Percentiles rank a stretch among this genome's conserved stretches.
Evolutionary conservation across 2,888 invertebrate species (phyloP).

Genomic region (Aradus depressus): DNA sequence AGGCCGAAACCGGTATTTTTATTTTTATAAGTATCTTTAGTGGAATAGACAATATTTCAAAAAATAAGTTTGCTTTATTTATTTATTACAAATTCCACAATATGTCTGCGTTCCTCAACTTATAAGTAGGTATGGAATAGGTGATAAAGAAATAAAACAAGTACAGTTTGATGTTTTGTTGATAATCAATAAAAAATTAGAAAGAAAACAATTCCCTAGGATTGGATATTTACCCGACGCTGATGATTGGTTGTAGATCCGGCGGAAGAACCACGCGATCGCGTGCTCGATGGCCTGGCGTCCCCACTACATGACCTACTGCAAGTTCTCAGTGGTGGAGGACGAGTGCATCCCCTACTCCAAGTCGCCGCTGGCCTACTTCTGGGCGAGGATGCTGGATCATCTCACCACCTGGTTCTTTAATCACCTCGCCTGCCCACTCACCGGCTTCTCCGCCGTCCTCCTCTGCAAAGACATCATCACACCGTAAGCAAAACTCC

Average conservation of each 20-base stretch:
- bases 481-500: conserved; percentile 45
- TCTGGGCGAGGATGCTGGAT: conserved; percentile 43
- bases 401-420: conserved; percentile 46
- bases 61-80: no score
- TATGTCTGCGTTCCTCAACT: no score
- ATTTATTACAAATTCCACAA: no score
- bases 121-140: no score
- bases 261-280: conserved; percentile 54
- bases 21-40: no score
- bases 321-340: conserved; percentile 44
- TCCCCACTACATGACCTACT: conserved; percentile 52
- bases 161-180: no score
- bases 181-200: no score
- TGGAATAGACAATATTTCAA: no score
- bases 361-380: conserved; percentile 42
- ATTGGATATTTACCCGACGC: no score
- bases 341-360: conserved; percentile 42
- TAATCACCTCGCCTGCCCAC: conserved; percentile 45
- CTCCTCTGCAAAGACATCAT: conserved; percentile 61
- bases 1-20: no score
- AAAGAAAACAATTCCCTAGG: no score
- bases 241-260: conserved; percentile 45
- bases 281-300: conserved; percentile 66
- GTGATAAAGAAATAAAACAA: no score
- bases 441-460: conserved; percentile 53